Percentiles rank a stretch among this genome's conserved stretches.
These are phyloP conservation scores for Aphelocoma coerulescens DNA, from an alignment of 2,113 vertebrate genomes.

Conservation along the genomic window DNA sequence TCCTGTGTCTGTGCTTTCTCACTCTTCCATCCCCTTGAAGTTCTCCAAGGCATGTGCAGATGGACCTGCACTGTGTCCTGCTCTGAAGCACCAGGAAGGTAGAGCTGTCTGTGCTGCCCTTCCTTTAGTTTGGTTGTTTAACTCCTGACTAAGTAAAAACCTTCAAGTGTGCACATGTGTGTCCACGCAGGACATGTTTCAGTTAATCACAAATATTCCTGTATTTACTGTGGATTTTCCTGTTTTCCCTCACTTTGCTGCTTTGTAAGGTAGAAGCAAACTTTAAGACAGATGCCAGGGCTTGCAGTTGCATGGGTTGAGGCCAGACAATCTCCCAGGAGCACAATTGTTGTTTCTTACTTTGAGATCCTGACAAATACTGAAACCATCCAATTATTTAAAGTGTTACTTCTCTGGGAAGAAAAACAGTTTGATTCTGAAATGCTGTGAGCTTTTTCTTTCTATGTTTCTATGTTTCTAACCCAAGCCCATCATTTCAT, in stretches of 20 bases:
- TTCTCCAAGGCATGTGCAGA: background rate
- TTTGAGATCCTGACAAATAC: background rate
- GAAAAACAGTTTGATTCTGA: background rate
- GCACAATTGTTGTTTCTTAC: background rate
- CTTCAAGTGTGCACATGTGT: background rate
- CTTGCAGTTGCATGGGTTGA: background rate
- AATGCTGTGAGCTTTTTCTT: background rate
- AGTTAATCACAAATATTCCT: background rate
- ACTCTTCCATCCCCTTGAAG: background rate
- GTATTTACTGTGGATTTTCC: background rate
- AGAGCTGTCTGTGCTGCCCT: background rate
- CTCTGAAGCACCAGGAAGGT: background rate
- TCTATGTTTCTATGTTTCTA: rapidly evolving
- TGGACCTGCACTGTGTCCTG: background rate
- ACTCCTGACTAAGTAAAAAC: background rate
- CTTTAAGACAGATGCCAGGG: background rate
- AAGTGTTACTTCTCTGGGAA: background rate
- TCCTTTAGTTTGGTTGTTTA: background rate
- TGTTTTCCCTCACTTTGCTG: background rate
- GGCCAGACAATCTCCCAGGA: background rate
- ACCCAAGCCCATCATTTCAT: background rate
- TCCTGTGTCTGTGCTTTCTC: background rate
- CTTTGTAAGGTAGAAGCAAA: background rate
- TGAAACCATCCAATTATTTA: background rate
- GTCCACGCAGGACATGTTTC: background rate